Evolutionary conservation across 1,140 invertebrate genomes (phyloP).

Genomic region (Drosophila persimilis): DNA sequence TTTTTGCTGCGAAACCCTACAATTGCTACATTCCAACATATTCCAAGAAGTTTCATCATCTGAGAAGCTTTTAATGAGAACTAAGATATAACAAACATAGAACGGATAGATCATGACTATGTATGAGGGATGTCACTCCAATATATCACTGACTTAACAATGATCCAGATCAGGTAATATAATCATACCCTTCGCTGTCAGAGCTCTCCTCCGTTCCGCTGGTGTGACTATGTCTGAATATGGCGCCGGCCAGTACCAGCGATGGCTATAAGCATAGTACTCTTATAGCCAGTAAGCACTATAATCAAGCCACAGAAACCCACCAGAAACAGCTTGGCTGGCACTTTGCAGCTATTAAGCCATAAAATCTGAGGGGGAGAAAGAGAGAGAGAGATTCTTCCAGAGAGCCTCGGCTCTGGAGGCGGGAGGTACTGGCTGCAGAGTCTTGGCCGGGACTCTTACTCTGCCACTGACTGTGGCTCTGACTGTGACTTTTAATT

Average conservation of each 20-base stretch:
- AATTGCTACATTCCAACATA: background rate
- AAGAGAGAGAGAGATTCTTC: background rate
- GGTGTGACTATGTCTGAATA: constrained; percentile 35
- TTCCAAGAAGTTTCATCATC: constrained; percentile 34
- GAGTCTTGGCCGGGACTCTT: constrained; percentile 7
- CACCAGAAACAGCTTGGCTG: constrained; percentile 44
- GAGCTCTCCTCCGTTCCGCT: constrained; percentile 31
- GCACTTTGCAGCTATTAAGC: constrained; percentile 71
- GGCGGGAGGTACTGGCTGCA: constrained; percentile 13
- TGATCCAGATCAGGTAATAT: background rate
- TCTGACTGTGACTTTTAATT: constrained; percentile 61
- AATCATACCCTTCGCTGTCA: no score
- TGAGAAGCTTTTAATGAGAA: constrained; percentile 26
- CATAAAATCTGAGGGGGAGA: constrained; percentile 50
- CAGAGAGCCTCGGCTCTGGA: background rate
- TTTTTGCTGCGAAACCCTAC: no score
- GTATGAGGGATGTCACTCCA: background rate
- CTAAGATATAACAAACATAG: constrained; percentile 15
- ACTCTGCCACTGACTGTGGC: background rate
- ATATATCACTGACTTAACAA: constrained; percentile 17
- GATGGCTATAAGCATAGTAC: constrained; percentile 15
- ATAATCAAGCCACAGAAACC: constrained; percentile 57
- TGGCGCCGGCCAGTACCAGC: constrained; percentile 35
- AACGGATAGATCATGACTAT: background rate
- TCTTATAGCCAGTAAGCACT: constrained; percentile 25